Evolutionary conservation across 2,888 invertebrate genomes (phyloP).

Genomic region (Operophtera brumata): DNA sequence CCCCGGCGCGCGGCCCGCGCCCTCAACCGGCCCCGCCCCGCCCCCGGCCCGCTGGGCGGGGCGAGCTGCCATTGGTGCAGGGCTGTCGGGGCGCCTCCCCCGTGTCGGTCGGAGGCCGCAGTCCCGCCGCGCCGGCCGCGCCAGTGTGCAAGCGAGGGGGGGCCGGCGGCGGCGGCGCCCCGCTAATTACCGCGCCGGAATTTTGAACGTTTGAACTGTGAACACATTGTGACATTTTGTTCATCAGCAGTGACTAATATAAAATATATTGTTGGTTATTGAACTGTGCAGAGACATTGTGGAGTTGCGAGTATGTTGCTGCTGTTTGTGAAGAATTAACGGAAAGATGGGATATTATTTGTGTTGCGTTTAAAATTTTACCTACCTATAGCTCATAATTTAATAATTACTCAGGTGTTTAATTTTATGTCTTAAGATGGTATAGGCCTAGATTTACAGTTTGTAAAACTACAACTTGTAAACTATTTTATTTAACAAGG

Average conservation of each 20-base stretch:
- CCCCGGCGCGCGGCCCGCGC: conserved; percentile 60
- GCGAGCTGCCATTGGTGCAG: conserved; percentile 17
- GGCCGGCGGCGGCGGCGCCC: conserved; percentile 35
- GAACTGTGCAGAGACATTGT: conserved; percentile 22
- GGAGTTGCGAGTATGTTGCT: neutral
- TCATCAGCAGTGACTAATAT: conserved; percentile 28
- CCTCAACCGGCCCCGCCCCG: conserved; percentile 52
- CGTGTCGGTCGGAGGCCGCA: conserved; percentile 35
- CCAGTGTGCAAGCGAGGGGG: conserved; percentile 42
- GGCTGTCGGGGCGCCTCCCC: conserved; percentile 37
- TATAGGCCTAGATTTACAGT: too few species aligned
- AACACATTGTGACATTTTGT: conserved; percentile 35
- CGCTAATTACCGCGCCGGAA: conserved; percentile 32
- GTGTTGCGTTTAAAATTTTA: neutral
- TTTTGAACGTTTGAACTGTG: conserved; percentile 40
- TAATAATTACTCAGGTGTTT: too few species aligned
- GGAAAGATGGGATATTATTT: neutral
- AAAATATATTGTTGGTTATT: conserved; percentile 24
- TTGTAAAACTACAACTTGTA: too few species aligned
- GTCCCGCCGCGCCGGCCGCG: conserved; percentile 39
- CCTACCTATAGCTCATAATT: neutral
- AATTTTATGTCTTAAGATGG: too few species aligned
- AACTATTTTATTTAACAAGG: too few species aligned
- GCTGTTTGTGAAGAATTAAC: neutral
- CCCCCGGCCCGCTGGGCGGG: conserved; percentile 33